These are phyloP conservation scores for Zaprionus bogoriensis DNA, from an alignment of 2,888 invertebrate genomes.

Conservation along the genomic window DNA sequence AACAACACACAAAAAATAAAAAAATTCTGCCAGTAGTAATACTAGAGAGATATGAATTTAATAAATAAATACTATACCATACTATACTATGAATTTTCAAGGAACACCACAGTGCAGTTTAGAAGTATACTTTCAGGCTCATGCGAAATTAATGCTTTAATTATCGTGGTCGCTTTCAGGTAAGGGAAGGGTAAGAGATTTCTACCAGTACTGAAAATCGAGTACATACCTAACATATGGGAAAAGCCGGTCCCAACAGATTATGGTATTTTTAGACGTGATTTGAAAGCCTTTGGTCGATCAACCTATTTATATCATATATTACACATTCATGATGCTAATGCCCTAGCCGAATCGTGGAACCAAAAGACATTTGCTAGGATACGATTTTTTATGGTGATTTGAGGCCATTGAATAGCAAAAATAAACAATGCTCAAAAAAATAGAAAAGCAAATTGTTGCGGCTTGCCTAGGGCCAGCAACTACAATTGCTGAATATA, in stretches of 20 bases:
- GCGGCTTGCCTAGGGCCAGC: constrained; percentile 13
- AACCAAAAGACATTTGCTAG: constrained; percentile 16
- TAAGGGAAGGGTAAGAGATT: background rate
- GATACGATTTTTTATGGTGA: constrained; percentile 36
- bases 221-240: background rate
- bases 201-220: background rate
- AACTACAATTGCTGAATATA: constrained; percentile 7
- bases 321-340: background rate
- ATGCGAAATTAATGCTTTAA: background rate
- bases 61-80: too few relatives aligned
- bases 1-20: too few relatives aligned
- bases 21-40: too few relatives aligned
- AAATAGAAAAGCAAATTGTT: constrained; percentile 25
- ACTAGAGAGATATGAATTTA: too few relatives aligned
- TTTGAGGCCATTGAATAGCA: constrained; percentile 35
- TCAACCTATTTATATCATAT: background rate
- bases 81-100: background rate
- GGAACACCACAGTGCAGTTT: background rate
- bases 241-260: background rate
- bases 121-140: constrained; percentile 4
- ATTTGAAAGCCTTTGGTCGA: background rate
- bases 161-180: background rate
- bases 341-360: background rate
- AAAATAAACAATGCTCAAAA: constrained; percentile 25
- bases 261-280: background rate